Base-by-base conservation (phyloP, 2,113 vertebrate genomes). In the Synodontis membranacea region DNA sequence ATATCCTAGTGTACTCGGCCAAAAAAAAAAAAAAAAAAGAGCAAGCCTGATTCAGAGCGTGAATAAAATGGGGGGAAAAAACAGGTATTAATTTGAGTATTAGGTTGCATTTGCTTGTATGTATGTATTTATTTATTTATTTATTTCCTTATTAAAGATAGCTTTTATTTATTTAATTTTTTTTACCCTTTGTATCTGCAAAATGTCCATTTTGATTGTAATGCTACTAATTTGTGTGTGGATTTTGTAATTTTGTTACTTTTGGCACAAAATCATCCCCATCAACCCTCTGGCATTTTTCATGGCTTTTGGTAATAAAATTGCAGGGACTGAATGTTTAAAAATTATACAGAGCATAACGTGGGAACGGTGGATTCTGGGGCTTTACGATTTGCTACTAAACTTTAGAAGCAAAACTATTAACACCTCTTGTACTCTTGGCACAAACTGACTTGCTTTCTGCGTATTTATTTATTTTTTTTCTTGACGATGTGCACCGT, bases 211-310 rank as follows among this genome's bases (percentile, higher is more conserved):
- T 46, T 75, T 15, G 11, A 28, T 19, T 48, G 14, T 34, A 17
- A 42, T 17, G 10, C 9, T 7, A 4, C 2, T 23, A 70, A 50
- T 50, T 50, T 75, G 25, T 14, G 34, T 34, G 28, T 50, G 12
- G 44, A 48, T 19, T 31, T 52, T 34, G 28, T 19, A 2, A n/a
- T 75, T 15, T 28, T 75, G 72, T 54, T 80, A 58, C 52, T 80
- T 80, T 80, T 80, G 78, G 78, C 78, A 80, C 78, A 80, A 58
- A 58, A 80, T 58, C 54, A 56, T 56, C 31, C 78, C 50, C 0
- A 12, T 80, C 39, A 54, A 0, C 21, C 19, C 2, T 0, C 75
- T 23, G n/a, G 42, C 28, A 15, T 31, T 17, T 15, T 6, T 15
- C 25, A n/a, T 31, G 44, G 15, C 1, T 31, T 76, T 78, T 50